Base-by-base conservation (phyloP, 92 coral and sea anemone species). In the Porites rus region DNA sequence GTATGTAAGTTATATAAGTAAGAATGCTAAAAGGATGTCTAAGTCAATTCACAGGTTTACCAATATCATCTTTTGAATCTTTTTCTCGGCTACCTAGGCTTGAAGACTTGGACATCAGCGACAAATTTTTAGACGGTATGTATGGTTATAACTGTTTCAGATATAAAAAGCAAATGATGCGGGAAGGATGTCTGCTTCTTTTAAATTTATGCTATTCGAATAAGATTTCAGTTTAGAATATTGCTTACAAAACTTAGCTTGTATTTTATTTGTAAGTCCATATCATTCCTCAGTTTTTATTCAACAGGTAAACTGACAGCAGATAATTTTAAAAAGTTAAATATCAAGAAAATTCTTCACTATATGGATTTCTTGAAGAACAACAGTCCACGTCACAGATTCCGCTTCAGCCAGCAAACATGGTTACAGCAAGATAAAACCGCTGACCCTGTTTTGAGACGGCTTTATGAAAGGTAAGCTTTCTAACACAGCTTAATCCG, bases 361-460 rank as follows among this genome's bases (percentile, higher is more conserved):
- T 97, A 90, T 62, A 70, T 97, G 70, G 93, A 90, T 69, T 95
- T 90, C 90, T 63, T 94, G 88, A 96, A 97, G 28, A 62, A 68
- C 13, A 97, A 97, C 28, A 96, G 94, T 62, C 99, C 99, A 13
- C 93, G 94, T 6, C 96, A 97, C 66, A 91, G 99, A 65, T 79
- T 94, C 18, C 94, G 99, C 20, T 97, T 81, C 74, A 97, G 99
- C 74, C 92, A 97, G 53, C 99, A 95, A 85, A 89, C 99, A 31
- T 97, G 99, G 99, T 90, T 97, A 78, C 91, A 76, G 12, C 95
- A 97, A 74, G 90, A 95, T 81, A 92, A 89, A 78, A 82, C 87
- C 77, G 90, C 96, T 6, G 98, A 94, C 79, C 92, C 92, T 2
- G 80, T 92, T 4, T 83, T 97, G 75, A 86, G 90, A 79, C 82